Evolutionary conservation across 2,797 vertebrate species (phyloP).

Genomic region (Pseudochirops cupreus): DNA sequence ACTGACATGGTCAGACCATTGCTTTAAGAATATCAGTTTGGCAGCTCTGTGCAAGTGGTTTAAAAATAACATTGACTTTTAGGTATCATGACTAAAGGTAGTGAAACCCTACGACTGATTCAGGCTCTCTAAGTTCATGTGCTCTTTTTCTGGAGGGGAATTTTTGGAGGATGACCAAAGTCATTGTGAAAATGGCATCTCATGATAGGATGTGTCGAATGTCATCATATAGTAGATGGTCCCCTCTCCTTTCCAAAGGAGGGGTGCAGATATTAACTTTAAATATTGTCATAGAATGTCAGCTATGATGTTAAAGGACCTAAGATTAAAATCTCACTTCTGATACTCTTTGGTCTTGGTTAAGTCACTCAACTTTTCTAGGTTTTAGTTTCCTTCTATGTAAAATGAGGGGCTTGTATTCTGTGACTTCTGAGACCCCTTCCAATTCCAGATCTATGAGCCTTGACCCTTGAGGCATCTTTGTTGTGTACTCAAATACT

Average conservation of each 20-base stretch:
- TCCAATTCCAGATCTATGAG: not conserved
- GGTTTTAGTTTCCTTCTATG: not conserved
- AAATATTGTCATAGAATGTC: not conserved
- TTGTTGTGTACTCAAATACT: not conserved
- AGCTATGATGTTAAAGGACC: not conserved
- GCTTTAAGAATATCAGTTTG: not conserved
- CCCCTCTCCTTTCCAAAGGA: not conserved
- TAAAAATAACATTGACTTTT: not conserved
- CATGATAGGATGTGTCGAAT: not conserved
- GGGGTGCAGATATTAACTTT: not conserved
- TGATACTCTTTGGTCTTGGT: not conserved
- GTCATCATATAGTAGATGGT: not conserved
- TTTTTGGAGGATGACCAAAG: not conserved
- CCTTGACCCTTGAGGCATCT: not conserved
- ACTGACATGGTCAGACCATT: not conserved
- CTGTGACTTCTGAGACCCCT: not conserved
- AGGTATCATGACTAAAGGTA: not conserved
- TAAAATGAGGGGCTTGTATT: not conserved
- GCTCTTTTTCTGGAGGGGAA: not conserved
- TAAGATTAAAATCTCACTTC: not conserved
- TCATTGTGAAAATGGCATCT: not conserved
- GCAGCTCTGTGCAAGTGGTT: not conserved
- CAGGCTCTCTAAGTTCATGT: not conserved
- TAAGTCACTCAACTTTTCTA: not conserved
- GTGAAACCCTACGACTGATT: not conserved